Percentiles rank a stretch among this genome's conserved stretches.
phyloP scores from a whole-genome alignment of 2,888 invertebrate genomes.

The Meteorus cinctellus region DNA sequence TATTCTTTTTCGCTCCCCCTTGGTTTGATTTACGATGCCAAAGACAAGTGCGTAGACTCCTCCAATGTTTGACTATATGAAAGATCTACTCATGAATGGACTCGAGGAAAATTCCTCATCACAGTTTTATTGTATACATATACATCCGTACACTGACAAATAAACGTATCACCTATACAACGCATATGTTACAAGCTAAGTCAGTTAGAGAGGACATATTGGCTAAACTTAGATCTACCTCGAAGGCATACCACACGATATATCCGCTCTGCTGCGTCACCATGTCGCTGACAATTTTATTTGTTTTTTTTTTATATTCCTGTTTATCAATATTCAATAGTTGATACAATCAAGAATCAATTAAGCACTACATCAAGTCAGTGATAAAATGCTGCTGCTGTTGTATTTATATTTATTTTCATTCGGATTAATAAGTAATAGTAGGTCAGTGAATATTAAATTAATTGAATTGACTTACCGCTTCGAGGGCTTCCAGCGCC shows the following conservation, averaged over 20 bases:
- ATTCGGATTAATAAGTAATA: conserved; percentile 15
- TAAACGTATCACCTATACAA: conserved; percentile 6
- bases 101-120: background rate
- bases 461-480: conserved; percentile 55
- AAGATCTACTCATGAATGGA: conserved; percentile 3
- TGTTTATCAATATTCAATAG: conserved; percentile 13
- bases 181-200: conserved; percentile 27
- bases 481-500: conserved; percentile 71
- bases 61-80: background rate
- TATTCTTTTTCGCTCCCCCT: background rate
- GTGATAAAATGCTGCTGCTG: too few relatives aligned
- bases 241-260: background rate
- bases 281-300: conserved; percentile 3
- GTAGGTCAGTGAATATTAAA: background rate
- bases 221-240: conserved; percentile 37
- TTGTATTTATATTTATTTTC: too few relatives aligned
- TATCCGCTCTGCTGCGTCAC: conserved; percentile 21
- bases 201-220: conserved; percentile 34
- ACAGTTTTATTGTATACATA: background rate
- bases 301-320: background rate
- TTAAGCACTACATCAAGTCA: too few relatives aligned
- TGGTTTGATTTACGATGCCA: background rate
- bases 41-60: background rate
- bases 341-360: background rate
- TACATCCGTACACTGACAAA: background rate